phyloP scores from a whole-genome alignment of 1,140 invertebrate species.

The Carposina sasakii region DNA sequence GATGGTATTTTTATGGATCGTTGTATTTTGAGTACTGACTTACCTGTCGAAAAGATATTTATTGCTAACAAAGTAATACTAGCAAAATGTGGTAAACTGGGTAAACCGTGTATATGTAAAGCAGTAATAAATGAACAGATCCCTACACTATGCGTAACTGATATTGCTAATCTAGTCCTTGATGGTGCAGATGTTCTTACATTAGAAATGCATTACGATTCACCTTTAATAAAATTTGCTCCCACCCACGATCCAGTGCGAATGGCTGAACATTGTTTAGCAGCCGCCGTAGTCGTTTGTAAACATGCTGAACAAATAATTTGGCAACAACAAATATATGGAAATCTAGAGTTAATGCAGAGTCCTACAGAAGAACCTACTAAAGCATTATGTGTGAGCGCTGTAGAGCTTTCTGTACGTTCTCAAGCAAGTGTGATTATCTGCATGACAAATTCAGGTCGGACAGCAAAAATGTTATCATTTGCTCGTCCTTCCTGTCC shows the following conservation, averaged over 20 bases:
- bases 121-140: conserved; percentile 77
- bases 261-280: conserved; percentile 69
- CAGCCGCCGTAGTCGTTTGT: conserved; percentile 80
- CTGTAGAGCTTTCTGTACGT: conserved; percentile 80
- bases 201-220: conserved; percentile 73
- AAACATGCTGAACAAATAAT: conserved; percentile 76
- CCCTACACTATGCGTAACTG: conserved; percentile 73
- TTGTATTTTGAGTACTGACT: conserved; percentile 79
- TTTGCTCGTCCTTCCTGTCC: conserved; percentile 82
- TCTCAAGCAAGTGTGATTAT: conserved; percentile 81
- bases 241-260: conserved; percentile 44
- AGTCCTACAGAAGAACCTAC: conserved; percentile 73
- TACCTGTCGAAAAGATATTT: conserved; percentile 85
- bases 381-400: conserved; percentile 83
- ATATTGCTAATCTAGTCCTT: conserved; percentile 80
- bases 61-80: conserved; percentile 83
- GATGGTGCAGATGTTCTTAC: conserved; percentile 80
- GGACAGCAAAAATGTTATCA: conserved; percentile 78
- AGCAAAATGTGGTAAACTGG: conserved; percentile 73
- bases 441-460: conserved; percentile 83
- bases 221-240: conserved; percentile 76
- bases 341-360: conserved; percentile 50
- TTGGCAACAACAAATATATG: conserved; percentile 60
- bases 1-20: conserved; percentile 82
- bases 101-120: conserved; percentile 77